These are phyloP conservation scores for Triops longicaudatus DNA, from an alignment of 1,140 invertebrate species.

Conservation along the genomic window DNA sequence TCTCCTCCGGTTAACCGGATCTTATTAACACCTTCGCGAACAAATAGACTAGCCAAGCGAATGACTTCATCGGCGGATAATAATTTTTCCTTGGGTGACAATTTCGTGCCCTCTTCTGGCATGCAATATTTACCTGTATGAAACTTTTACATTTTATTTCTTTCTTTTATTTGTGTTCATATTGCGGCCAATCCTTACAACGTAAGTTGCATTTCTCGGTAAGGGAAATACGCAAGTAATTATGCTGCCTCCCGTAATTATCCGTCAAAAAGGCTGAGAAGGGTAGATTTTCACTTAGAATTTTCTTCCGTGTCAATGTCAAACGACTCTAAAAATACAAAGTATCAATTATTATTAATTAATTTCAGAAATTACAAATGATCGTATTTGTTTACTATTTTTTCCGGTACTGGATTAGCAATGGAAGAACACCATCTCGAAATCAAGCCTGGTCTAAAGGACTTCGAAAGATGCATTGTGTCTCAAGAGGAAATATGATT, in stretches of 20 bases:
- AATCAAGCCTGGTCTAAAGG: neutral
- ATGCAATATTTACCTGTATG: slow-evolving; percentile 83
- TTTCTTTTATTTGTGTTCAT: neutral
- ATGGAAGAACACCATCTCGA: neutral
- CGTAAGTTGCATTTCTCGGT: slow-evolving; percentile 93
- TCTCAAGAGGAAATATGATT: too few relatives aligned
- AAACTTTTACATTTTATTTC: slow-evolving; percentile 24
- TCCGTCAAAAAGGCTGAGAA: slow-evolving; percentile 53
- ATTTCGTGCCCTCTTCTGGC: slow-evolving; percentile 84
- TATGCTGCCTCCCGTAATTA: slow-evolving; percentile 76
- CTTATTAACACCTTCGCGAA: slow-evolving; percentile 80
- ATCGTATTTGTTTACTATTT: neutral
- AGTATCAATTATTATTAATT: neutral
- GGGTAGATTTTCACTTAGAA: slow-evolving; percentile 26
- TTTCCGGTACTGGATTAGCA: neutral
- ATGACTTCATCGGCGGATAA: slow-evolving; percentile 78
- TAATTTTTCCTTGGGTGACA: slow-evolving; percentile 63
- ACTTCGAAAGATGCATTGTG: neutral
- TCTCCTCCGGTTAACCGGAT: slow-evolving; percentile 94
- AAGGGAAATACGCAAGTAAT: slow-evolving; percentile 88
- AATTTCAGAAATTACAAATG: neutral
- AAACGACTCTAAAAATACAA: neutral
- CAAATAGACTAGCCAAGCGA: slow-evolving; percentile 70
- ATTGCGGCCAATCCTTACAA: slow-evolving; percentile 55
- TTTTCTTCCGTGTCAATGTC: neutral